Evolutionary conservation across 2,888 invertebrate genomes (phyloP), one percentile per base, ranked within the genome.

Genomic region (Xylocampa areola): DNA sequence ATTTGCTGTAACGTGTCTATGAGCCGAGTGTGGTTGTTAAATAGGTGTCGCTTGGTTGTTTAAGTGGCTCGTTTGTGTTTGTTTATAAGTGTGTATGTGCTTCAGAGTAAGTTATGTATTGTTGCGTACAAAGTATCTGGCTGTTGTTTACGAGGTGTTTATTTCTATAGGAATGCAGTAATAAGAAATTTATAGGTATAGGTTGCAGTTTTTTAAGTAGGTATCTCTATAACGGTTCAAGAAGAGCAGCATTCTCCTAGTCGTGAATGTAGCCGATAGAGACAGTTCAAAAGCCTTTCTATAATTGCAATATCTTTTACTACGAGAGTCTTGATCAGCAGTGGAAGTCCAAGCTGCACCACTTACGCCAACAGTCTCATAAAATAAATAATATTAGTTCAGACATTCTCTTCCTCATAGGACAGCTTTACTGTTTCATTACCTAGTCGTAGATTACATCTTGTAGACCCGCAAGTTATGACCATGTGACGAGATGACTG

Each of bases 321-420:
- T n/a, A n/a, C n/a, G n/a, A n/a, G n/a, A n/a, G n/a, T n/a, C n/a
- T n/a, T n/a, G n/a, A n/a, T n/a, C n/a, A n/a, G n/a, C n/a, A n/a
- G n/a, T n/a, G n/a, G n/a, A n/a, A n/a, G n/a, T n/a, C n/a, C n/a
- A n/a, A n/a, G n/a, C n/a, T n/a, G n/a, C n/a, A n/a, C n/a, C n/a
- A n/a, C n/a, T n/a, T 4, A 4, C 21, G 7, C 7, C 4, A 4
- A 6, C 19, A 36, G 11, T 13, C 11, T 21, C 8, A 23, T 33
- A 29, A n/a, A 39, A 0, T 2, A 8, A 19, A 33, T 21, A 39
- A 39, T 37, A 32, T 14, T 14, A 14, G 30, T 30, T 37, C 4
- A 36, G 4, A 30, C 40, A 47, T 45, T 32, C 14, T 13, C 40
- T 63, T 63, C 63, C 63, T 50, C 23, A 63, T 50, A 13, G 40